Conservation (phyloP, 2,797 vertebrate species). For the Smutsia temminckii region DNA sequence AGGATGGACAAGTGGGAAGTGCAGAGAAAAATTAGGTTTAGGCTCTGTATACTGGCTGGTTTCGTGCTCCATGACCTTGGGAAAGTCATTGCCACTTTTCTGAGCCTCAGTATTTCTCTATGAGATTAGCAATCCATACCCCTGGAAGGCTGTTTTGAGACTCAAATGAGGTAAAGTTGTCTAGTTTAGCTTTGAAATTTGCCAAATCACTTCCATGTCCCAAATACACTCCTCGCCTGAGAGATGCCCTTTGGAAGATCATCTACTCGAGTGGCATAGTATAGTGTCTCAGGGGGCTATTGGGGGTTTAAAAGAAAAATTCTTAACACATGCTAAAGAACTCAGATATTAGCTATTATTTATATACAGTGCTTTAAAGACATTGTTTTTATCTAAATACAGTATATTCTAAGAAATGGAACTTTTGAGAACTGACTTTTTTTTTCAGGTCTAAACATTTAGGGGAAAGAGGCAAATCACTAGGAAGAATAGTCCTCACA, state of each 20-base stretch:
- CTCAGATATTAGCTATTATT: too few species aligned
- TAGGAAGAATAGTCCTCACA: too few species aligned
- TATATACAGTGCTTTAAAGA: not conserved
- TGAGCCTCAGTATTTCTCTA: not conserved
- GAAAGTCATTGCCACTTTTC: not conserved
- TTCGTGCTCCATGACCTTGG: too few species aligned
- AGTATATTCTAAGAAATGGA: not conserved
- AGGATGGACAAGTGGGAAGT: rapidly evolving
- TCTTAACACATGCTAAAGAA: not conserved
- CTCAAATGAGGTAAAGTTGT: not conserved
- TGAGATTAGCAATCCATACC: rapidly evolving
- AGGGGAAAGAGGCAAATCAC: not conserved
- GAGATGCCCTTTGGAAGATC: not conserved
- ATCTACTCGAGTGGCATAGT: rapidly evolving
- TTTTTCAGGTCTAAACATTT: not conserved
- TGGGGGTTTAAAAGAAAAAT: not conserved
- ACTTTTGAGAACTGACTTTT: not conserved
- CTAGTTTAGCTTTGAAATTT: too few species aligned
- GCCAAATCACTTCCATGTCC: rapidly evolving
- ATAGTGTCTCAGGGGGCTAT: too few species aligned
- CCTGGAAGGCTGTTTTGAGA: not conserved
- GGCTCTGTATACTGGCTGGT: rapidly evolving
- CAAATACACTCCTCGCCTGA: not conserved
- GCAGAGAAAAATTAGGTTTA: rapidly evolving
- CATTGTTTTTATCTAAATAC: not conserved